Evolutionary conservation across 2,113 vertebrate genomes (phyloP).

Genomic region (Corvus hawaiiensis): DNA sequence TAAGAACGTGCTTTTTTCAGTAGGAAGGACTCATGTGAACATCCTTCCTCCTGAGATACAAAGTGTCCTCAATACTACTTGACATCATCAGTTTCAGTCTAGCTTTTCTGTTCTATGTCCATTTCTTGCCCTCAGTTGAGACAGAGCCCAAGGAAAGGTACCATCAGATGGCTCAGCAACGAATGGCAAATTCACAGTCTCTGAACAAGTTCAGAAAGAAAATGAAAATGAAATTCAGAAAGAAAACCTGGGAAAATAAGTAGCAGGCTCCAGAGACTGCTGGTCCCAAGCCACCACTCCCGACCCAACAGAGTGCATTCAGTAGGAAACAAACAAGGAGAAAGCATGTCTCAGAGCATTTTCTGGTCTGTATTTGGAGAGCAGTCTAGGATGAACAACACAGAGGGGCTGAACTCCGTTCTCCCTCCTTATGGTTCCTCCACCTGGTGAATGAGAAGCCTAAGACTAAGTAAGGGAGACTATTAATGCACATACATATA

Average conservation of each 20-base stretch:
- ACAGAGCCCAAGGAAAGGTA: background rate
- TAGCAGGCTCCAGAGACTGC: background rate
- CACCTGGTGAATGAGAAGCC: background rate
- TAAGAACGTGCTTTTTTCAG: background rate
- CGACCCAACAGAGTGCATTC: background rate
- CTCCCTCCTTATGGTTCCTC: background rate
- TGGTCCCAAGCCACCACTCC: background rate
- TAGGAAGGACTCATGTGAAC: background rate
- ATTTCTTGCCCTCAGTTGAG: background rate
- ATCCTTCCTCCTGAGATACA: background rate
- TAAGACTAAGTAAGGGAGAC: background rate
- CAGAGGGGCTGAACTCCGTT: background rate
- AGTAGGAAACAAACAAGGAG: background rate
- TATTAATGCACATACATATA: background rate
- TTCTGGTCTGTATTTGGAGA: background rate
- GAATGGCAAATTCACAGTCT: background rate
- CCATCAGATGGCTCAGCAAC: background rate
- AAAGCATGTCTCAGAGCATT: background rate
- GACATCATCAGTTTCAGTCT: background rate
- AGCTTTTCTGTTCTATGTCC: background rate
- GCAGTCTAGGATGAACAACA: background rate
- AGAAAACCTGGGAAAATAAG: background rate
- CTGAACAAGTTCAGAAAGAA: background rate
- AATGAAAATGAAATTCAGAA: background rate
- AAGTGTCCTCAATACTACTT: background rate